Base-by-base conservation (phyloP, 2,113 vertebrate genomes). In the Chrysochloris asiatica region DNA sequence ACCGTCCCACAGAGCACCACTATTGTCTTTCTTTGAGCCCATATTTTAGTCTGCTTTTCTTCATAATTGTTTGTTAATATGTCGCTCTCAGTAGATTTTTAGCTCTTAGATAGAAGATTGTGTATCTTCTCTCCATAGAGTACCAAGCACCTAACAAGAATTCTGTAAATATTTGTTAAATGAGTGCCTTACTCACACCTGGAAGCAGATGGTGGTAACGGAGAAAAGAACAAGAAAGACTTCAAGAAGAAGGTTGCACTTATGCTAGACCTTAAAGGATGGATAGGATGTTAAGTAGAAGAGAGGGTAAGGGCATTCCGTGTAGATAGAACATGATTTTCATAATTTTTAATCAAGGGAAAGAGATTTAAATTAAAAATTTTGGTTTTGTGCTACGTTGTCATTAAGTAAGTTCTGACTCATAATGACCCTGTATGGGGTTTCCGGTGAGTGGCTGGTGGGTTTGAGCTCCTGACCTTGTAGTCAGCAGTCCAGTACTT, bases 291-390 rank as follows among this genome's bases (percentile, higher is more conserved):
- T 88, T 45, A 84, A 91, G 59, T 93, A 81, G 17, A 61, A 82
- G 43, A 65, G n/a, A 63, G 83, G 8, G 56, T 67, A 73, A 38
- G 17, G 8, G 9, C 88, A 75, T 93, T 6, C 10, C 0, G 17
- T 61, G 56, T 5, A 61, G 56, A 61, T 28, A 61, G 16, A 82
- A 63, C 36, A 75, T n/a, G 16, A 50, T 79, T 4, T 71, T 77
- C 4, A n/a, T 2, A 6, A 77, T 30, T 91, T 93, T 95, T 86
- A 81, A 92, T 83, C 0, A 33, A 83, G n/a, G 24, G 56, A 78
- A 86, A 93, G 89, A 67, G 73, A 89, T 78, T 38, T 13, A 83
- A 90, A 88, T 47, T 97, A n/a, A n/a, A n/a, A n/a, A n/a, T n/a
- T n/a, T n/a, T n/a, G n/a, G n/a, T n/a, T n/a, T n/a, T n/a, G n/a